phyloP scores from a whole-genome alignment of 2,888 invertebrate genomes.

The Nebria brevicollis region DNA sequence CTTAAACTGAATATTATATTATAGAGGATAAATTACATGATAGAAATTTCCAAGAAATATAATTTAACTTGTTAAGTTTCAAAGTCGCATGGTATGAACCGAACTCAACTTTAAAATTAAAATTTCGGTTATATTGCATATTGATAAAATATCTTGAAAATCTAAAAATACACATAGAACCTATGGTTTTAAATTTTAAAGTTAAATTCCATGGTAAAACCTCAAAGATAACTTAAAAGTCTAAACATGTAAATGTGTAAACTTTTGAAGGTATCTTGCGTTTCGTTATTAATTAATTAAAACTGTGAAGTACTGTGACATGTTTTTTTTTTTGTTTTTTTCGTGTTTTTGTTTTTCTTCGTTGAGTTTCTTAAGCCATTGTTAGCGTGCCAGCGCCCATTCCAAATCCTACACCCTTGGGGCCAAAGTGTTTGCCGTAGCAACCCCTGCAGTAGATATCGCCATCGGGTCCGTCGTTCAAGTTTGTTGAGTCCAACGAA shows the following conservation, averaged over 20 bases:
- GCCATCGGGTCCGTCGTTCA: constrained; percentile 91
- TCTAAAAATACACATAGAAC: background rate
- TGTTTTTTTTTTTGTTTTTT: constrained; percentile 26
- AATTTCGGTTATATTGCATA: background rate
- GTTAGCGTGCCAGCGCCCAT: constrained; percentile 90
- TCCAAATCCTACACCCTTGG: constrained; percentile 90
- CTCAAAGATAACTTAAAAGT: background rate
- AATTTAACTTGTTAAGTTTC: background rate
- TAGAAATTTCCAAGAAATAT: background rate
- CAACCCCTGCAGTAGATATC: constrained; percentile 94
- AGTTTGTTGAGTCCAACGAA: constrained; percentile 87
- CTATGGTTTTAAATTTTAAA: background rate
- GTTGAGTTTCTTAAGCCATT: constrained; percentile 74
- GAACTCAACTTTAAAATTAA: background rate
- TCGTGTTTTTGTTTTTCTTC: constrained; percentile 38
- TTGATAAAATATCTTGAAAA: no score
- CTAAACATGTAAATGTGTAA: background rate
- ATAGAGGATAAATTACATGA: background rate
- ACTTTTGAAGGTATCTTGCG: background rate
- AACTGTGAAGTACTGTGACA: constrained; percentile 20
- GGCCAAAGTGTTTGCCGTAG: constrained; percentile 87
- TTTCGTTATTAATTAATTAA: constrained; percentile 14
- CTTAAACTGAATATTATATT: no score
- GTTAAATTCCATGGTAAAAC: background rate
- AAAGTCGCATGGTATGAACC: background rate